Base-by-base conservation (phyloP, 2,113 vertebrate species). In the Anseranas semipalmata region DNA sequence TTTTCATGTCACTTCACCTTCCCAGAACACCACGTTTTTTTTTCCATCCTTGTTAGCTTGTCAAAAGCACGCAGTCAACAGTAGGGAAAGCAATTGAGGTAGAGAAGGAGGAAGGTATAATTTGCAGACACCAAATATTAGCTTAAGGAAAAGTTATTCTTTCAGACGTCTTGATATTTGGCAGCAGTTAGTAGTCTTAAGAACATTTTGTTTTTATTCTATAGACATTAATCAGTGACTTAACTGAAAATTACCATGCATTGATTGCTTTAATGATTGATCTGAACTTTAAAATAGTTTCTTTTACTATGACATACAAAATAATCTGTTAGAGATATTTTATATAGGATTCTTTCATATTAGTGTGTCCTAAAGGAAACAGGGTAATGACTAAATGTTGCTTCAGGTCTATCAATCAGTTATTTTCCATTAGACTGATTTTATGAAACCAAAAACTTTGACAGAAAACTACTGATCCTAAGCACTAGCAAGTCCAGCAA, bases 1-100 rank as follows among this genome's bases (percentile, higher is more conserved):
- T 85, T 94, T 71, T 93, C 92, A 87, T 71, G 72, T 52, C 60
- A 95, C 79, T 96, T 88, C 90, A 94, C 85, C 68, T 95, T 95
- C 60, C 93, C 81, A 72, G 84, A 89, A 43, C 72, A 93, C 15
- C 76, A 92, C 30, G 59, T 65, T 35, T 67, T 91, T 91, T 60
- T 91, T 84, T 35, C 58, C 92, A 75, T 96, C 83, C 95, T 89
- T 48, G 80, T 75, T 86, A 96, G 83, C 79, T 96, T 94, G 88
- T 96, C 95, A 95, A 95, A 90, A 90, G 76, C 68, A 89, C 1
- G 84, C 41, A 89, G 91, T 52, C 89, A 97, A 89, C 56, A 75
- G 73, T 81, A 89, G 0, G n/a, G 71, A 95, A 87, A 87, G 70
- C 52, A 92, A 74, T 92, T 63, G 46, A 95, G 43, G 91, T 12